These are phyloP conservation scores for Drosophila monieri DNA, from an alignment of 2,888 invertebrate species.

Conservation along the genomic window DNA sequence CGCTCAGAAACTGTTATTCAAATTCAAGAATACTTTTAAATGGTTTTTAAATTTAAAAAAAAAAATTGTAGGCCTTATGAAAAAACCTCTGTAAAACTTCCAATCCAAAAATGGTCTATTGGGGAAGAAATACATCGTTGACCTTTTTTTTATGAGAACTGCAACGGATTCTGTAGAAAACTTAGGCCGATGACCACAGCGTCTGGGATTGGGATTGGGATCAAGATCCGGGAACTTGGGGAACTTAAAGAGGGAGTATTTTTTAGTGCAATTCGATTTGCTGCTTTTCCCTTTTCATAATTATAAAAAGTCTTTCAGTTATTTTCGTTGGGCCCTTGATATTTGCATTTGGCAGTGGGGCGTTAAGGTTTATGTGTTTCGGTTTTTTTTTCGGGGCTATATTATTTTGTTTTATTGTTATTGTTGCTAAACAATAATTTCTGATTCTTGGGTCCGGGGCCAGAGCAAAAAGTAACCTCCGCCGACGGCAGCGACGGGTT, in stretches of 20 bases:
- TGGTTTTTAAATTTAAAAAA: no score
- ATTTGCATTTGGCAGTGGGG: slow-evolving; percentile 78
- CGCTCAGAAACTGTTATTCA: no score
- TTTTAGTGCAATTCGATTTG: slow-evolving; percentile 76
- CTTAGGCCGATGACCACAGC: slow-evolving; percentile 66
- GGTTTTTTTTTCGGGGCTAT: slow-evolving; percentile 58
- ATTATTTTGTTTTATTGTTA: slow-evolving; percentile 57
- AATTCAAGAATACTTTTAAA: no score
- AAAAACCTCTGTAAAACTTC: not conserved
- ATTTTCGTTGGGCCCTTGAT: slow-evolving; percentile 47
- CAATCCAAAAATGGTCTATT: slow-evolving; percentile 8
- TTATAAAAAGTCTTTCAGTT: slow-evolving; percentile 70
- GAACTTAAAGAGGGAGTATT: slow-evolving; percentile 43
- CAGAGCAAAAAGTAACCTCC: slow-evolving; percentile 47
- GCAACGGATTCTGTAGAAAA: slow-evolving; percentile 70
- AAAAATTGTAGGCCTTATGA: not conserved
- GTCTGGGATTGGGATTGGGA: slow-evolving; percentile 32
- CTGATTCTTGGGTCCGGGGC: slow-evolving; percentile 69
- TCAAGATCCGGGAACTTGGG: slow-evolving; percentile 2
- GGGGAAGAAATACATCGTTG: slow-evolving; percentile 36
- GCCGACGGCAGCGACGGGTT: slow-evolving; percentile 53
- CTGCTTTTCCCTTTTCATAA: slow-evolving; percentile 73
- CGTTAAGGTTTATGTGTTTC: slow-evolving; percentile 68
- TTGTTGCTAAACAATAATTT: slow-evolving; percentile 77
- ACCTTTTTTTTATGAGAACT: slow-evolving; percentile 60